These are phyloP conservation scores for Epinotia ramella DNA, from an alignment of 2,888 invertebrate species.

Conservation along the genomic window DNA sequence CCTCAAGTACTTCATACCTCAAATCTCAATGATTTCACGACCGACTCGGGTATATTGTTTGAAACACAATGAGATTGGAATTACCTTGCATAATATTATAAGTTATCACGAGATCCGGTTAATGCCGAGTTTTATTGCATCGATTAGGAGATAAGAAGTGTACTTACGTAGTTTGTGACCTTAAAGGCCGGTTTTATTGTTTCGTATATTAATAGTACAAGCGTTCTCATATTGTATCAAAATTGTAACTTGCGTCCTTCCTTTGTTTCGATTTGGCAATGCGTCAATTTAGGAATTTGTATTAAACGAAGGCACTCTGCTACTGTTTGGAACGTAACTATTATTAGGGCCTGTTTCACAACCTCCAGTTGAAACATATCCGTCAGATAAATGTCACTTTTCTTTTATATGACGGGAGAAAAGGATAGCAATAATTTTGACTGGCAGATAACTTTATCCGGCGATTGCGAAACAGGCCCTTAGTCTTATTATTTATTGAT, in stretches of 20 bases:
- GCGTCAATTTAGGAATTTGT: neutral
- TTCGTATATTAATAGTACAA: neutral
- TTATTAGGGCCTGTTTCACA: too few species aligned
- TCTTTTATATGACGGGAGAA: too few species aligned
- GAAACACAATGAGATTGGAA: constrained; percentile 15
- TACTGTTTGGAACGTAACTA: neutral
- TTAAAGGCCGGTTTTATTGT: constrained; percentile 10
- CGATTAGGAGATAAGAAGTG: constrained; percentile 30
- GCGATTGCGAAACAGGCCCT: too few species aligned
- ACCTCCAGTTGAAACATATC: too few species aligned
- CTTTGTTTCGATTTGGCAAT: neutral
- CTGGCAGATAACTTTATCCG: too few species aligned
- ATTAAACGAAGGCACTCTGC: neutral
- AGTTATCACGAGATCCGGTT: constrained; percentile 28
- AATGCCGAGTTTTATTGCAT: constrained; percentile 27
- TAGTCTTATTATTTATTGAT: too few species aligned
- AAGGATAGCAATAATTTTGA: too few species aligned
- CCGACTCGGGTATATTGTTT: constrained; percentile 3
- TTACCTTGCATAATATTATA: constrained; percentile 28
- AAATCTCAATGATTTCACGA: constrained; percentile 9
- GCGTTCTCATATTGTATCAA: neutral
- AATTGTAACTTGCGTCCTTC: neutral
- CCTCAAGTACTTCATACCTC: neutral
- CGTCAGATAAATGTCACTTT: too few species aligned
- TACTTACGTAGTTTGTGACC: constrained; percentile 1